These are phyloP conservation scores for Sinosuthora webbiana DNA, from an alignment of 2,113 vertebrate species.

Conservation along the genomic window DNA sequence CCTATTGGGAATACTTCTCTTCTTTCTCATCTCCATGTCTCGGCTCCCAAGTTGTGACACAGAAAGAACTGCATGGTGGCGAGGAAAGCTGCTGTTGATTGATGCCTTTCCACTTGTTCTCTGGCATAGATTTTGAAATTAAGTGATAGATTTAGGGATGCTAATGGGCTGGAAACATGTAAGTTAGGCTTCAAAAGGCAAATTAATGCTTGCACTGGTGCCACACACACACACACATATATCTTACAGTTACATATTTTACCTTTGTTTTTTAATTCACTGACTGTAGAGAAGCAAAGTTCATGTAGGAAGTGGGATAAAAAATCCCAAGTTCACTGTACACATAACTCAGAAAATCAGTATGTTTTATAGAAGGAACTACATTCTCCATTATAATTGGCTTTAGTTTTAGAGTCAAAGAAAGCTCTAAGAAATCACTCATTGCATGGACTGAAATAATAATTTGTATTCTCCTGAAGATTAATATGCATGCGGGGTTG, in stretches of 20 bases:
- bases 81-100: background rate
- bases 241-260: background rate
- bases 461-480: background rate
- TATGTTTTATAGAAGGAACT: background rate
- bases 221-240: background rate
- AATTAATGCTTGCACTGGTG: background rate
- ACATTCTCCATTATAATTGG: background rate
- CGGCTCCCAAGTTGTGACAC: background rate
- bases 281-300: background rate
- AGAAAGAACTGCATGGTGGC: fast-evolving
- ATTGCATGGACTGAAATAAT: background rate
- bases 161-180: background rate
- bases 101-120: background rate
- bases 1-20: background rate
- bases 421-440: background rate
- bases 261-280: background rate
- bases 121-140: background rate
- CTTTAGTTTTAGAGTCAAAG: background rate
- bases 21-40: background rate
- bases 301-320: background rate
- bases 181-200: background rate
- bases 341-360: background rate
- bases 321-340: background rate
- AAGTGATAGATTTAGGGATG: background rate
- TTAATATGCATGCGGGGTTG: background rate